Evolutionary conservation across 2,113 vertebrate species (phyloP).

Genomic region (Lycaon pictus): DNA sequence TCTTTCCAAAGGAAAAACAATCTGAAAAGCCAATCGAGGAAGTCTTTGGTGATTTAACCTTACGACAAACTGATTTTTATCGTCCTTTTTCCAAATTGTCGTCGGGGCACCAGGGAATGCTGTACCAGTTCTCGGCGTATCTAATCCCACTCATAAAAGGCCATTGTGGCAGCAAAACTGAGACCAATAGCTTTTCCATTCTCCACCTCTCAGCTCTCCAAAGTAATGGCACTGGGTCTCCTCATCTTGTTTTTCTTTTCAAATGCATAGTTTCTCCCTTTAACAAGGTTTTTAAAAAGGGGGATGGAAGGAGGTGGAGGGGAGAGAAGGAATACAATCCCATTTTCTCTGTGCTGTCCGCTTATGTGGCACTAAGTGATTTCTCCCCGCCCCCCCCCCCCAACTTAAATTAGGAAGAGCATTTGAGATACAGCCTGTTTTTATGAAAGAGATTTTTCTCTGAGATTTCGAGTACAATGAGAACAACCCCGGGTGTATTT

Average conservation of each 20-base stretch:
- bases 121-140: slow-evolving; percentile 85
- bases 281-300: slow-evolving; percentile 81
- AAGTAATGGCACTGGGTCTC: slow-evolving; percentile 85
- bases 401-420: slow-evolving; percentile 77
- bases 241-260: slow-evolving; percentile 87
- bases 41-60: slow-evolving; percentile 86
- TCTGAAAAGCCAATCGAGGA: slow-evolving; percentile 85
- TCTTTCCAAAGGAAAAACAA: slow-evolving; percentile 84
- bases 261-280: slow-evolving; percentile 85
- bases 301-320: background rate
- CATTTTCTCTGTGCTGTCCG: slow-evolving; percentile 81
- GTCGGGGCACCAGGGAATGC: slow-evolving; percentile 81
- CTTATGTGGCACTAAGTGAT: slow-evolving; percentile 64
- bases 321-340: slow-evolving; percentile 80
- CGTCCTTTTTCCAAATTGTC: slow-evolving; percentile 85
- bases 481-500: slow-evolving; percentile 47
- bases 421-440: slow-evolving; percentile 67
- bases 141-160: slow-evolving; percentile 90
- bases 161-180: slow-evolving; percentile 89
- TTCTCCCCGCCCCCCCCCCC: background rate
- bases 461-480: slow-evolving; percentile 74
- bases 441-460: slow-evolving; percentile 58
- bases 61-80: slow-evolving; percentile 88
- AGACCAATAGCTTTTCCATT: slow-evolving; percentile 89
- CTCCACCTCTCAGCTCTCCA: slow-evolving; percentile 85